Percentiles rank a stretch among this genome's conserved stretches.
These are phyloP conservation scores for Syritta pipiens DNA, from an alignment of 2,888 invertebrate genomes.

Conservation along the genomic window DNA sequence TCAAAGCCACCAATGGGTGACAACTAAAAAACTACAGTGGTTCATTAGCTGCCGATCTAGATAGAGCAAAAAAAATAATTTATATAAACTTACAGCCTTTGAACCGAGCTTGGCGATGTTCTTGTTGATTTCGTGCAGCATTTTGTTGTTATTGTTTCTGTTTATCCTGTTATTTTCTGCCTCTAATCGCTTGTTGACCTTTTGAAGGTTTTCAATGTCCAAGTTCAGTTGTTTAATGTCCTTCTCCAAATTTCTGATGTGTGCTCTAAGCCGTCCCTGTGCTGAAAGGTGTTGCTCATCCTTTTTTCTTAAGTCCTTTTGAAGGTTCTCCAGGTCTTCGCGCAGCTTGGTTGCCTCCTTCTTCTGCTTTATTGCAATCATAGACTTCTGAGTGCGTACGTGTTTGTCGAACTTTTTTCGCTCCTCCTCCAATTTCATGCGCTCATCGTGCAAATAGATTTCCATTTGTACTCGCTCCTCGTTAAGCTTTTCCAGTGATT, in stretches of 20 bases:
- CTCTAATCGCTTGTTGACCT: constrained; percentile 83
- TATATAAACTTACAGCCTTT: constrained; percentile 73
- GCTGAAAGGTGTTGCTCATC: constrained; percentile 86
- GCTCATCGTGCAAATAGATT: constrained; percentile 85
- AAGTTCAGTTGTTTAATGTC: constrained; percentile 84
- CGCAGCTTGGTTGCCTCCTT: constrained; percentile 85
- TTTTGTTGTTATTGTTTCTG: constrained; percentile 85
- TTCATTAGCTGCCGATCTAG: no score
- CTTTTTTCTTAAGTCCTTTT: constrained; percentile 85
- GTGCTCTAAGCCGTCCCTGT: constrained; percentile 86
- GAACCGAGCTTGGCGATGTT: constrained; percentile 80
- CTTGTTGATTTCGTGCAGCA: constrained; percentile 88
- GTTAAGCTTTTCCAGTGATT: constrained; percentile 82
- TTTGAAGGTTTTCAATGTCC: constrained; percentile 85
- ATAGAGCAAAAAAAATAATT: no score
- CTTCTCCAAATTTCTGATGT: constrained; percentile 86
- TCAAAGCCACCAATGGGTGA: no score
- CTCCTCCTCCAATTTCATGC: constrained; percentile 84
- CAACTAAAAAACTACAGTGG: no score
- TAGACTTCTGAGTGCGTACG: constrained; percentile 83
- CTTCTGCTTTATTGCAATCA: constrained; percentile 85
- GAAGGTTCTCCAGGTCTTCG: constrained; percentile 83
- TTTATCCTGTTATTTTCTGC: constrained; percentile 82
- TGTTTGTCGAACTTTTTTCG: constrained; percentile 84
- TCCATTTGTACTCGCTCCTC: constrained; percentile 84